phyloP scores from a whole-genome alignment of 2,113 vertebrate species.

The Cacatua alba region DNA sequence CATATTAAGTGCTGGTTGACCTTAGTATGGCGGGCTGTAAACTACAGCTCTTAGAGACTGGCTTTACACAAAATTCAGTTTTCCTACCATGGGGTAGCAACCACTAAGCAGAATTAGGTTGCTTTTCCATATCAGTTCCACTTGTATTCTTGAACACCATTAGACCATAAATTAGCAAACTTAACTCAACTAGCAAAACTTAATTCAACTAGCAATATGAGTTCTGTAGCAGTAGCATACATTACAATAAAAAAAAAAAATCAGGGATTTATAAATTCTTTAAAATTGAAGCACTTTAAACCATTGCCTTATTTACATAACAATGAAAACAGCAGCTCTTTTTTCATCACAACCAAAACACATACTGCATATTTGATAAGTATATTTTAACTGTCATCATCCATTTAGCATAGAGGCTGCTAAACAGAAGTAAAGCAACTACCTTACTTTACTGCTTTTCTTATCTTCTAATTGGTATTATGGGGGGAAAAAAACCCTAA shows the following conservation, averaged over 20 bases:
- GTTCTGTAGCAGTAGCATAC: background rate
- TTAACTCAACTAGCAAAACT: too few species aligned
- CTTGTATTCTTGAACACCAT: background rate
- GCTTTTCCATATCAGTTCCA: background rate
- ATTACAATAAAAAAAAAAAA: background rate
- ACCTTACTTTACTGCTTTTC: accelerated
- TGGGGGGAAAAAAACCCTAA: too few species aligned
- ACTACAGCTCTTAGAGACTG: accelerated
- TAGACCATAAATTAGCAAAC: accelerated
- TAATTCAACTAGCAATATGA: background rate
- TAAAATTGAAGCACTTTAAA: background rate
- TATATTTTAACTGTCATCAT: accelerated
- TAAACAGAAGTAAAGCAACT: background rate
- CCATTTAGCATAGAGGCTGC: accelerated
- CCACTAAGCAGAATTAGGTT: accelerated
- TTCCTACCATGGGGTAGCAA: accelerated
- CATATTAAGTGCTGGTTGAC: background rate
- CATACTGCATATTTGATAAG: accelerated
- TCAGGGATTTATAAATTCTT: background rate
- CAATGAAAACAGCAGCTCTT: accelerated
- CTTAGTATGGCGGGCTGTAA: background rate
- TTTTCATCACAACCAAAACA: background rate
- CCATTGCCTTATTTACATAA: accelerated
- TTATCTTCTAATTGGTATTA: accelerated
- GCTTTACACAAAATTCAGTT: background rate